Base-by-base conservation (phyloP, 2,797 vertebrate genomes). In the Notoglanidium macrostoma region DNA sequence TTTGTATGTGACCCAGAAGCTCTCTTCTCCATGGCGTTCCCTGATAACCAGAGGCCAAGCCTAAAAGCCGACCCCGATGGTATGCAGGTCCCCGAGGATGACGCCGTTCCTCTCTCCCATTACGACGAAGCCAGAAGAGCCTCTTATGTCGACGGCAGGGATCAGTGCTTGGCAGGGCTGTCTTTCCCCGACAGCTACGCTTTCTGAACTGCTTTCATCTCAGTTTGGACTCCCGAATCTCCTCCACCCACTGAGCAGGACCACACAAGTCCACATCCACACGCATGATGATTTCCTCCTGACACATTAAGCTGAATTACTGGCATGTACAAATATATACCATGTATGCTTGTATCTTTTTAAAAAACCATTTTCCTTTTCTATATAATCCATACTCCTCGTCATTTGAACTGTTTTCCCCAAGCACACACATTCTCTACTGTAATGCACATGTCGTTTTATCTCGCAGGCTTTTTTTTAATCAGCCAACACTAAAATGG, bases 1-100 rank as follows among this genome's bases (percentile, higher is more conserved):
- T 99, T 98, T 0, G 97, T 98, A 67, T 98, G 98, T 3, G 97
- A 97, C 93, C 97, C 97, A 0, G 97, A 99, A 2, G 98, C 98
- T 0, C 97, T 99, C 1, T 98, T 98, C 90, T 97, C 97, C 90
- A 97, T 99, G 97, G 97, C 97, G 1, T 98, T 98, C 91, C 96
- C 97, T 0, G 97, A 98, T 92, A 97, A 97, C 94, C 97, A 97
- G 92, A 95, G 97, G 88, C 97, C 97, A 0, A 97, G 95, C 90
- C 94, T 98, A 93, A 99, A 98, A 92, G 93, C 95, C 0, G 97
- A 98, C 90, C 96, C 96, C 0, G 97, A 98, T 74, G 94, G 95
- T 83, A 88, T 95, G 0, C 94, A 94, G 82, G 94, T 91, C 0
- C 85, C 92, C 0, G 97, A 98, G 92, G 98, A 98, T 14, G 97